A percentile compares a stretch with the other conserved stretches of the same genome.
phyloP scores from a whole-genome alignment of 2,113 vertebrate species.

The Anolis carolinensis region DNA sequence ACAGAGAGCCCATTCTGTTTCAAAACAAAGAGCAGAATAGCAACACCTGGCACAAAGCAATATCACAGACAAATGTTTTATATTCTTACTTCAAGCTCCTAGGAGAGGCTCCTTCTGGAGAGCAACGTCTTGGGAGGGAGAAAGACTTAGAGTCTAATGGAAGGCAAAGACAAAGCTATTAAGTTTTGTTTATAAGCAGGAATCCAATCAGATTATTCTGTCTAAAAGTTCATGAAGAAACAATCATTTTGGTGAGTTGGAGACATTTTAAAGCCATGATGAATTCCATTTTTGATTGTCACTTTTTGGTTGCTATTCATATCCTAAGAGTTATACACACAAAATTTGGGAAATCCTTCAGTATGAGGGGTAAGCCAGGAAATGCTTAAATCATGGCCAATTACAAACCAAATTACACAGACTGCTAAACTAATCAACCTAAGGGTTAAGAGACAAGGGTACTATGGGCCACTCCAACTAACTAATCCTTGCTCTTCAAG shows the following conservation, averaged over 20 bases:
- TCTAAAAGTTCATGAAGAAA: not conserved
- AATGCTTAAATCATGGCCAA: not conserved
- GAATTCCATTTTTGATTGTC: too few relatives aligned
- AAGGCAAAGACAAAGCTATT: not conserved
- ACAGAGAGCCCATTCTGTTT: not conserved
- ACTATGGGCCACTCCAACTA: too few relatives aligned
- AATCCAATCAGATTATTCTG: not conserved
- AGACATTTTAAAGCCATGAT: not conserved
- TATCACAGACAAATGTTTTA: not conserved
- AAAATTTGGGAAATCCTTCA: not conserved
- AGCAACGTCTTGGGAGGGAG: constrained; percentile 32
- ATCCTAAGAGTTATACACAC: too few relatives aligned
- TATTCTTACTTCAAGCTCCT: constrained; percentile 42
- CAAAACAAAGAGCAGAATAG: not conserved
- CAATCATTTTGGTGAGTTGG: not conserved
- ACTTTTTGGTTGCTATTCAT: too few relatives aligned
- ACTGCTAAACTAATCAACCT: too few relatives aligned
- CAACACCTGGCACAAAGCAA: not conserved
- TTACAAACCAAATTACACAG: too few relatives aligned
- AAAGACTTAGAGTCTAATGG: constrained; percentile 37
- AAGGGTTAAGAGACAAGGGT: too few relatives aligned
- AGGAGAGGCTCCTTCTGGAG: constrained; percentile 27
- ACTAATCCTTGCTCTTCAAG: too few relatives aligned
- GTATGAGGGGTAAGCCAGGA: not conserved
- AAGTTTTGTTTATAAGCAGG: not conserved